A percentile compares a stretch with the other conserved stretches of the same genome.
Evolutionary conservation across 35 echinoderm and acorn worm genomes (phyloP).

Genomic region (Apostichopus japonicus): DNA sequence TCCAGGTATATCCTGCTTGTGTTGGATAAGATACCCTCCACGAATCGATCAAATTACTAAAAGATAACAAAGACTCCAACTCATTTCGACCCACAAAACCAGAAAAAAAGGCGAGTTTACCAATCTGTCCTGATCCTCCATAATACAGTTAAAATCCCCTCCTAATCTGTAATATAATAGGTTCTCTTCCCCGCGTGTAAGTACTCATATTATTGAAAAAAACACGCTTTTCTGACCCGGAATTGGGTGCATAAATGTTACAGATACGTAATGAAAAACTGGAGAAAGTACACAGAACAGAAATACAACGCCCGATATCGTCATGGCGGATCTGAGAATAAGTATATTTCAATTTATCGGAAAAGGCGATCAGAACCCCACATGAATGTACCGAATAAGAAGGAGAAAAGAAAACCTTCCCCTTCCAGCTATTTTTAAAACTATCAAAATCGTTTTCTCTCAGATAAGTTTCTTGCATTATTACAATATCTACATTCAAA

Average conservation of each 20-base stretch:
- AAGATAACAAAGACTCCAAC: not conserved
- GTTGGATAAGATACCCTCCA: not conserved
- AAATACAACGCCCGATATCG: conserved; percentile 13
- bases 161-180: conserved; percentile 31
- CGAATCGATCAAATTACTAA: not conserved
- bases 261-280: conserved; percentile 50
- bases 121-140: conserved; percentile 2
- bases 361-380: conserved; percentile 45
- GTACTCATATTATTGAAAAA: conserved; percentile 12
- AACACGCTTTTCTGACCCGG: not conserved
- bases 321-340: conserved; percentile 47
- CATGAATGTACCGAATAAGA: conserved; percentile 23
- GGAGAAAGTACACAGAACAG: conserved; percentile 43
- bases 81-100: conserved; percentile 43
- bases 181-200: not conserved
- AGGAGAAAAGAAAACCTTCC: conserved; percentile 20
- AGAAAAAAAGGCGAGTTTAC: not conserved
- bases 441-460: not conserved
- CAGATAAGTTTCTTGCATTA: conserved; percentile 59
- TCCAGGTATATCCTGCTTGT: not conserved
- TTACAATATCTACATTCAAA: conserved; percentile 38
- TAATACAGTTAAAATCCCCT: conserved; percentile 63
- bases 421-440: conserved; percentile 27
- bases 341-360: not conserved
- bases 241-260: conserved; percentile 50